These are phyloP conservation scores for Marmota flaviventris DNA, from an alignment of 2,113 vertebrate genomes.

Conservation along the genomic window DNA sequence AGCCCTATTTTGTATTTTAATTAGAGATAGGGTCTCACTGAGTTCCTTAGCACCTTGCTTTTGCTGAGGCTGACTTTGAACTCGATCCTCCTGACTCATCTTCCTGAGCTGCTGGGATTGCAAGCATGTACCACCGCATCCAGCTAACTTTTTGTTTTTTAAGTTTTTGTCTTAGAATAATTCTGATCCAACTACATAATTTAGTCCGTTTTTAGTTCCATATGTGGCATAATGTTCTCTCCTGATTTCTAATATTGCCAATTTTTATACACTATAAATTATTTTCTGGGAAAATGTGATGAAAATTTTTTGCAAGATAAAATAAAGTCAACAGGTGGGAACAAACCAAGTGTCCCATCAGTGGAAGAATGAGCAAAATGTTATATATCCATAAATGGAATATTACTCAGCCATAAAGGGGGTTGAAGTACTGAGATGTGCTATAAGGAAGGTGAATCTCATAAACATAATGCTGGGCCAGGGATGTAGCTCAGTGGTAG, in stretches of 20 bases:
- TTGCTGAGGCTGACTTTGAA: too few relatives aligned
- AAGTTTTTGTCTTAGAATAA: background rate
- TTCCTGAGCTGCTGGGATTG: too few relatives aligned
- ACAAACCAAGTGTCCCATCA: background rate
- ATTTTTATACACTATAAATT: background rate
- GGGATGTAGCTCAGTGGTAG: background rate
- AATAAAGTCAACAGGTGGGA: background rate
- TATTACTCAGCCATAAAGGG: background rate
- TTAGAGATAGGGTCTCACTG: too few relatives aligned
- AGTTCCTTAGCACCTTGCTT: too few relatives aligned
- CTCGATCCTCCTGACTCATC: too few relatives aligned
- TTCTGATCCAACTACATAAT: background rate
- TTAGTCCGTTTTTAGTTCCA: background rate
- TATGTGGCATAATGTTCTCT: background rate
- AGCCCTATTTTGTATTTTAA: too few relatives aligned
- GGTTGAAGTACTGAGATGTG: background rate
- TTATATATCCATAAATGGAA: background rate
- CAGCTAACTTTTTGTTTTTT: too few relatives aligned
- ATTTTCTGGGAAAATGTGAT: background rate
- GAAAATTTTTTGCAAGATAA: background rate
- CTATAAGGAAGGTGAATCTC: background rate
- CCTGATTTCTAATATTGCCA: background rate
- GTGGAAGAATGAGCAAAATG: background rate
- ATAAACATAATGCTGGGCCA: background rate
- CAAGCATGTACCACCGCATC: too few relatives aligned